Evolutionary conservation across 2,888 invertebrate genomes (phyloP), one percentile per base, ranked within the genome.

Genomic region (Watsonalla binaria): DNA sequence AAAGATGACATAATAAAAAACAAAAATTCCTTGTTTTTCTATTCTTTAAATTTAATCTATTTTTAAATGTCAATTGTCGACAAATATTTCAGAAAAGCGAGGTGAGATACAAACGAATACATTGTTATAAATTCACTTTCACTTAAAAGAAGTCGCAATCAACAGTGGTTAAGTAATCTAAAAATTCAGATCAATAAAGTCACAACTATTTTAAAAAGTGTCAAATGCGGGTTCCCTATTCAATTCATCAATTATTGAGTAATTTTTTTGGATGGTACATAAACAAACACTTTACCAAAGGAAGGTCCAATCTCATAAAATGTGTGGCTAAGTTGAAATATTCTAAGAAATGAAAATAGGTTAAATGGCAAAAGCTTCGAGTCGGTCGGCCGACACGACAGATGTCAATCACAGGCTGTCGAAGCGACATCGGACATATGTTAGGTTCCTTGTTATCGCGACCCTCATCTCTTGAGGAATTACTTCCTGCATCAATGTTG

Each of bases 391-490:
- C 61, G 70, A 57, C 63, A 62, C 57, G 82, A 78, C 79, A 81
- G 66, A 70, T 71, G 83, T 82, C 84, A 80, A 80, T 82, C 82
- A 70, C 66, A 66, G 46, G 61, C 62, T 62, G 68, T 72, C 75
- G 68, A 71, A 69, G 70, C 59, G 72, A 72, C 74, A 65, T 75
- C 62, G 74, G 80, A 79, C 80, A 78, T 83, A 77, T 78, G 84
- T 79, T 81, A 74, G 72, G 71, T 76, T 78, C 78, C 78, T 79
- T 80, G 82, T 73, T 81, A 82, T 84, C 82, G 72, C 66, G 79
- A 85, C 84, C 84, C 84, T 81, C 73, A 82, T 85, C 84, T 83
- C 70, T 73, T 70, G 73, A 81, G 80, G 79, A 84, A 84, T 84
- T 84, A 82, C 79, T 78, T 77, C 76, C 74, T 74, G 71, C 74